Percentiles rank a stretch among this genome's conserved stretches.
These are phyloP conservation scores for Borostomias antarcticus DNA, from an alignment of 2,797 vertebrate species.

Conservation along the genomic window DNA sequence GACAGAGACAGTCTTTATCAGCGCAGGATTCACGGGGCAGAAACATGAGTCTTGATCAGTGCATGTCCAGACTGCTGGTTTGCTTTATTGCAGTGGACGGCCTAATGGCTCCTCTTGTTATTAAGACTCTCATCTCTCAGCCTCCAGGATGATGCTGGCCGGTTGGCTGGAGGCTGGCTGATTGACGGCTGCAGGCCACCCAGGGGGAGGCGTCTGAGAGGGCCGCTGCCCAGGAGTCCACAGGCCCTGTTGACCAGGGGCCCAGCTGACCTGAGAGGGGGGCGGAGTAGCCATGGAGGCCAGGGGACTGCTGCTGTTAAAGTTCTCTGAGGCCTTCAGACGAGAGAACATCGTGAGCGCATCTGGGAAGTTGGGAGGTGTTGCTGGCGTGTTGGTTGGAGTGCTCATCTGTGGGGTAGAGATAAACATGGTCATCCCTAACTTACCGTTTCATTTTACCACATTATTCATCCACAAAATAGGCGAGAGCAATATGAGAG, in stretches of 20 bases:
- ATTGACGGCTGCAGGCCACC: conserved; percentile 73
- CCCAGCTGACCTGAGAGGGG: conserved; percentile 61
- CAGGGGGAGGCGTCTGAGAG: conserved; percentile 49
- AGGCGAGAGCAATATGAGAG: too few species aligned
- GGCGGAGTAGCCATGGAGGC: conserved; percentile 77
- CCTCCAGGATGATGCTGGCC: conserved; percentile 78
- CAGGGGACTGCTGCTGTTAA: conserved; percentile 72
- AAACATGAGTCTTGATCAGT: background rate
- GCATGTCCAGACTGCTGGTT: conserved; percentile 8
- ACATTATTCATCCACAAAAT: background rate
- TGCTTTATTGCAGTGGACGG: conserved; percentile 10
- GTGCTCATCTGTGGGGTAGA: conserved; percentile 80
- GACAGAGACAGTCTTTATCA: background rate
- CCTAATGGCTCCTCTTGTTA: conserved; percentile 15
- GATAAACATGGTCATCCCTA: background rate
- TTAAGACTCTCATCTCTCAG: conserved; percentile 81
- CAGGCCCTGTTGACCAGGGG: conserved; percentile 61
- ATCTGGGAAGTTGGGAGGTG: conserved; percentile 86
- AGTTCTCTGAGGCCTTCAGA: conserved; percentile 84
- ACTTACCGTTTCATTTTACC: background rate
- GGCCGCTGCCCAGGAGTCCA: conserved; percentile 72
- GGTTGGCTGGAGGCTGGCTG: conserved; percentile 76
- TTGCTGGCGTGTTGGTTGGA: conserved; percentile 86
- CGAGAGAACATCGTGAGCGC: conserved; percentile 86
- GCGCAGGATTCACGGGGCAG: background rate